Evolutionary conservation across 2,888 invertebrate genomes (phyloP), one percentile per base, ranked within the genome.

Genomic region (Tridacna gigas): DNA sequence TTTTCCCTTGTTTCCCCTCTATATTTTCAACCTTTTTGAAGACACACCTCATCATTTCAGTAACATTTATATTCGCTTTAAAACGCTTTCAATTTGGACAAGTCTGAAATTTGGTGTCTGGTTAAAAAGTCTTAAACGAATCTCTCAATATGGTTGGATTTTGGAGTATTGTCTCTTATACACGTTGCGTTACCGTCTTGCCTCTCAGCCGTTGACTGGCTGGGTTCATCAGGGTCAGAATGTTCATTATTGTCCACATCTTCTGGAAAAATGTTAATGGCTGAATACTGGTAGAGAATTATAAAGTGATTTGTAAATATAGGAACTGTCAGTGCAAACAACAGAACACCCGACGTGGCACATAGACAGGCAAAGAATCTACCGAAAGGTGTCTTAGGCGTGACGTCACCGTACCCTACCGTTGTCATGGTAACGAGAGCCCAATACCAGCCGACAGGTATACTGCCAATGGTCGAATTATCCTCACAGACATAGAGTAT

Each of bases 231-330:
- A 22, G 25, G 22, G 5, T 28, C 45, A 15, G 13, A 4, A 22
- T 25, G 65, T 28, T 25, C 65, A 65, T 26, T 65, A 20, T 69
- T 47, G 11, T 37, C 37, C 37, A 37, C 37, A 37, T 37, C 37
- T 37, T n/a, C 60, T 3, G 60, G 60, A 60, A 63, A n/a, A 26
- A 4, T 26, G 63, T 20, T n/a, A 28, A 77, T 26, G 12, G 69
- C 83, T 0, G 81, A 76, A 51, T 83, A 81, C 45, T 83, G 80
- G 61, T 86, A 86, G 37, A 86, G 56, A 2, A 77, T 79, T 20
- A 86, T 48, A 48, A 86, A 86, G 47, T 86, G 79, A 48, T 86
- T 86, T 12, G 86, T 83, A 69, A 86, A 83, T 12, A 86, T 81
- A 18, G 86, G 86, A 22, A 86, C 81, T 18, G 86, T 86, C 26